A percentile compares a stretch with the other conserved stretches of the same genome.
These are phyloP conservation scores for Amphipoea lucens DNA, from an alignment of 2,888 invertebrate genomes.

Conservation along the genomic window DNA sequence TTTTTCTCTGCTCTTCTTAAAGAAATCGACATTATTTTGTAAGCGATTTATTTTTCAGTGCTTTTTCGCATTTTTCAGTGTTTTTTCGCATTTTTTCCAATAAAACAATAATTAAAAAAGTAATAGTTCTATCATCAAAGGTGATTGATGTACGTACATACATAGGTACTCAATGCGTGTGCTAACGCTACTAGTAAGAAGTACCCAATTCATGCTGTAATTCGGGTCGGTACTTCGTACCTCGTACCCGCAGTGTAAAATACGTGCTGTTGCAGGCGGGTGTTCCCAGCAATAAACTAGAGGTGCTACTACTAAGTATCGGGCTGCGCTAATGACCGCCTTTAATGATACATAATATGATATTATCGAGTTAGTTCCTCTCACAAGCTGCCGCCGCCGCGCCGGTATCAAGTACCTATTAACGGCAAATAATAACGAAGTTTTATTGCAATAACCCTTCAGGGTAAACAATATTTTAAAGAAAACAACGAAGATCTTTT, in stretches of 20 bases:
- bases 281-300: conserved; percentile 12
- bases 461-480: conserved; percentile 2
- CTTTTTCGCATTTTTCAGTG: not conserved
- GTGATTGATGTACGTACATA: not conserved
- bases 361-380: conserved; percentile 27
- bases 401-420: conserved; percentile 16
- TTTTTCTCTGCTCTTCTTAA: conserved; percentile 6
- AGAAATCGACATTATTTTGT: not conserved
- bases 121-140: not conserved
- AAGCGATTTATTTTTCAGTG: not conserved
- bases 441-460: conserved; percentile 3
- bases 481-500: conserved; percentile 24
- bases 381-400: not conserved
- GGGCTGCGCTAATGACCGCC: not conserved
- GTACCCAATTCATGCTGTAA: not conserved
- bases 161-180: not conserved
- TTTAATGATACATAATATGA: conserved; percentile 33
- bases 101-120: too few species aligned
- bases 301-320: conserved; percentile 13
- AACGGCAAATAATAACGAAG: conserved; percentile 22
- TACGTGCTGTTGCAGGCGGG: conserved; percentile 5
- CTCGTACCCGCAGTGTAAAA: not conserved
- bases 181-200: not conserved
- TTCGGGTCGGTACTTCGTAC: not conserved
- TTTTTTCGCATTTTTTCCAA: not conserved